Evolutionary conservation across 2,888 invertebrate species (phyloP).

Genomic region (Drosophila nigricruria): DNA sequence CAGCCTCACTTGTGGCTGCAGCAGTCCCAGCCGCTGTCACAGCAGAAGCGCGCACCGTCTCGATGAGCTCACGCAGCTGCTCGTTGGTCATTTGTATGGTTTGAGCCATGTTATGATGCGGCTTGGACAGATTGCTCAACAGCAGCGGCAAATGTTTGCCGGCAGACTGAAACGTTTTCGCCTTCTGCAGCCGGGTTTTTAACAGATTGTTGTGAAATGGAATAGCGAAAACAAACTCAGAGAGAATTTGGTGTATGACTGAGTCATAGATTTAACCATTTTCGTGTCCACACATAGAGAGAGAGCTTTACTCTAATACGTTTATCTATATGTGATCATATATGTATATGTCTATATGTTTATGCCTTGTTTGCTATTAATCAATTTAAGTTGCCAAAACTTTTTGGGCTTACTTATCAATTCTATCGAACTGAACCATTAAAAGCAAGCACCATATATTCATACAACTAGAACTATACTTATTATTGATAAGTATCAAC

Average conservation of each 20-base stretch:
- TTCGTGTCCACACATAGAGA: not conserved
- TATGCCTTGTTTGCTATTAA: not conserved
- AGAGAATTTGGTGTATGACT: not conserved
- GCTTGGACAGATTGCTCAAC: not conserved
- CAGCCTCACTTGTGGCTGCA: not conserved
- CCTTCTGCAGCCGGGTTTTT: not conserved
- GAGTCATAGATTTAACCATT: not conserved
- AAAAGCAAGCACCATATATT: not conserved
- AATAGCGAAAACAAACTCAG: not conserved
- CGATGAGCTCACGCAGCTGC: conserved; percentile 16
- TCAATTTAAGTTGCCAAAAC: not conserved
- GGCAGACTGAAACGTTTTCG: not conserved
- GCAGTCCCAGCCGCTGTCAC: not conserved
- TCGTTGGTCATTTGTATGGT: conserved; percentile 16
- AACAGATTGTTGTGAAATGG: conserved; percentile 1
- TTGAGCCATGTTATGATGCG: not conserved
- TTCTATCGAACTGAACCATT: not conserved
- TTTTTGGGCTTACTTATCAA: conserved; percentile 1
- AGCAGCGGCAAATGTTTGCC: not conserved
- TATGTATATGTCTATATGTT: not conserved
- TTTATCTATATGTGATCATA: not conserved
- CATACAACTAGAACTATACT: not conserved
- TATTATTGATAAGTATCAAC: not conserved
- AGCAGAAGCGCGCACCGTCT: not conserved
- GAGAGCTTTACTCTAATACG: not conserved